Conservation (phyloP, 2,888 invertebrate species). For the Apotomis capreana region DNA sequence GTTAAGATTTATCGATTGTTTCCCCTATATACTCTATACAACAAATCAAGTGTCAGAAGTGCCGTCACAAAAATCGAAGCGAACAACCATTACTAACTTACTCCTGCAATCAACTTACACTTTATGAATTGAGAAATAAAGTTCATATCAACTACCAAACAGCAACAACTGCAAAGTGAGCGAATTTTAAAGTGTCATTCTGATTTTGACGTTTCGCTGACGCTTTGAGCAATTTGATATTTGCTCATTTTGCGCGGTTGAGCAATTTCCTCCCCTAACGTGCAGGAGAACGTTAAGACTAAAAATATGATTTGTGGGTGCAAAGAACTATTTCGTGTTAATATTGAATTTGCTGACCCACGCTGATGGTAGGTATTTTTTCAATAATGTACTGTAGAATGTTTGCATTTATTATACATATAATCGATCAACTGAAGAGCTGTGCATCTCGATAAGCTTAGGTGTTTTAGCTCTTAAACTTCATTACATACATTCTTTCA, state of each 20-base stretch:
- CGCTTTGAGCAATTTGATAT: constrained; percentile 33
- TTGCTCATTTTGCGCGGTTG: constrained; percentile 18
- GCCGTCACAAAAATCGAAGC: constrained; percentile 1
- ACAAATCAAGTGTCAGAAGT: not conserved
- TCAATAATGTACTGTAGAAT: no score
- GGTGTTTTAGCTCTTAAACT: no score
- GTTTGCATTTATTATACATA: no score
- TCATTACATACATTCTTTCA: no score
- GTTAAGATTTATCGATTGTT: no score
- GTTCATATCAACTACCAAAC: constrained; percentile 9
- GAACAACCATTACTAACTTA: not conserved
- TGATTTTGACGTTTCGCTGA: constrained; percentile 53
- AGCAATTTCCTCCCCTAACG: not conserved
- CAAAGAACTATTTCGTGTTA: no score
- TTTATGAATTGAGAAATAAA: not conserved
- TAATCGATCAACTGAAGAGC: no score
- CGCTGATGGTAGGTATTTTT: no score
- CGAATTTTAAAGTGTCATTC: constrained; percentile 61
- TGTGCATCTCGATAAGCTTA: no score
- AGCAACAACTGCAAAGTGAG: constrained; percentile 51
- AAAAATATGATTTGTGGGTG: not conserved
- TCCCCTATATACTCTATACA: not conserved
- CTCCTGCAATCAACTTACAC: not conserved
- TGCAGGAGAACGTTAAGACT: not conserved
- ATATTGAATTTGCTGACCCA: no score